Evolutionary conservation across 2,113 vertebrate species (phyloP).

Genomic region (Zosterops japonicus): DNA sequence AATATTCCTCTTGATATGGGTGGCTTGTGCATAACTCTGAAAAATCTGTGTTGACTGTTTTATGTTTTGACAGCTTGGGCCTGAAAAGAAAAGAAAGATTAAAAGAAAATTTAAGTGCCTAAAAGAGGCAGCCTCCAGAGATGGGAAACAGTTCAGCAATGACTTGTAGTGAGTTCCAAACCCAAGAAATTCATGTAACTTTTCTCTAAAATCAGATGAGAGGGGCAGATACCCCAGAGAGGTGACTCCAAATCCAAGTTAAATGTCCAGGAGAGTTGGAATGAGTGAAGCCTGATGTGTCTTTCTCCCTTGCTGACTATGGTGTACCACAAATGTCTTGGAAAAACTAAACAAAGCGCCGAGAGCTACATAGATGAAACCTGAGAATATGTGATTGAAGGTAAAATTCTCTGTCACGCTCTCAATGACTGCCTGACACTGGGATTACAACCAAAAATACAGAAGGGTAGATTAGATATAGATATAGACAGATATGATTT

Average conservation of each 20-base stretch:
- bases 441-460: neutral
- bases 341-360: neutral
- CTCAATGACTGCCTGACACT: neutral
- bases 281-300: neutral
- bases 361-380: neutral
- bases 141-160: neutral
- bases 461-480: too few relatives aligned
- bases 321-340: neutral
- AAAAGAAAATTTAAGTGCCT: neutral
- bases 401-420: neutral
- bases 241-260: neutral
- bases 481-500: too few relatives aligned
- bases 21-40: neutral
- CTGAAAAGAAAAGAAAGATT: neutral
- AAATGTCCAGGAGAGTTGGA: neutral
- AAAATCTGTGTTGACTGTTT: neutral
- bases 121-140: neutral
- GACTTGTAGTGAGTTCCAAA: neutral
- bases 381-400: neutral
- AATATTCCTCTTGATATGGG: neutral
- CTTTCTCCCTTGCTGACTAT: neutral
- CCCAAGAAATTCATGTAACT: neutral
- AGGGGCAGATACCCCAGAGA: neutral
- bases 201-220: neutral
- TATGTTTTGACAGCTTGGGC: neutral